Evolutionary conservation across 2,797 vertebrate species (phyloP).

Genomic region (Gila robusta): DNA sequence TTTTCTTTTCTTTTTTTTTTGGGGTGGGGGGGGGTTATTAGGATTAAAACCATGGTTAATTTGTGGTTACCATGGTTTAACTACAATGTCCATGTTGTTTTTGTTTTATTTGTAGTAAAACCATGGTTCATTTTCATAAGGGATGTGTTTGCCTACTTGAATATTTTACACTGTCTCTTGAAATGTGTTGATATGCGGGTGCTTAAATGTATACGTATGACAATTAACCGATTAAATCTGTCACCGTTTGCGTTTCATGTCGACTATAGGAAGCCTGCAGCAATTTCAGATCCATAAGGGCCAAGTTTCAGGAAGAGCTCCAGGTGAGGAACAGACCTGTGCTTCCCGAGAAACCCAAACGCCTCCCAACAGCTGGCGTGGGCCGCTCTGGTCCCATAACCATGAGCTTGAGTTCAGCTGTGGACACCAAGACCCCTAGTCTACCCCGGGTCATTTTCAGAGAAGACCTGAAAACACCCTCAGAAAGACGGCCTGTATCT

Average conservation of each 20-base stretch:
- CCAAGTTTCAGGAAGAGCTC: slow-evolving; percentile 88
- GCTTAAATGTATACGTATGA: background rate
- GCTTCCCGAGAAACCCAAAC: slow-evolving; percentile 79
- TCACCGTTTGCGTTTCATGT: background rate
- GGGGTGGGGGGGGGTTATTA: too few relatives aligned
- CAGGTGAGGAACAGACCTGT: slow-evolving; percentile 69
- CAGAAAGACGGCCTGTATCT: slow-evolving; percentile 67
- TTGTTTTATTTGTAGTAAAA: background rate
- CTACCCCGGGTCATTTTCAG: slow-evolving; percentile 65
- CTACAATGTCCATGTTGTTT: too few relatives aligned
- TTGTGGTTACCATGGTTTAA: too few relatives aligned
- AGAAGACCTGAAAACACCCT: slow-evolving; percentile 66
- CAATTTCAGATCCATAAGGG: slow-evolving; percentile 87
- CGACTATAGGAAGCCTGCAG: slow-evolving; percentile 73
- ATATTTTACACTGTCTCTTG: too few relatives aligned
- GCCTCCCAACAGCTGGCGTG: slow-evolving; percentile 63
- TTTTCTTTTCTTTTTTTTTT: too few relatives aligned
- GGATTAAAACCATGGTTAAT: background rate
- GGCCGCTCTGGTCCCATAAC: slow-evolving; percentile 61
- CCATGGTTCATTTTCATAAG: background rate
- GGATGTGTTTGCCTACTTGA: background rate
- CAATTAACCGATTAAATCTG: too few relatives aligned
- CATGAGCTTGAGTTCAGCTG: slow-evolving; percentile 47
- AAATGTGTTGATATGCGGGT: background rate
- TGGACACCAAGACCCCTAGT: slow-evolving; percentile 61